A percentile compares a stretch with the other conserved stretches of the same genome.
Conservation (phyloP, 2,797 vertebrate genomes). For the Psittacula derbiana region DNA sequence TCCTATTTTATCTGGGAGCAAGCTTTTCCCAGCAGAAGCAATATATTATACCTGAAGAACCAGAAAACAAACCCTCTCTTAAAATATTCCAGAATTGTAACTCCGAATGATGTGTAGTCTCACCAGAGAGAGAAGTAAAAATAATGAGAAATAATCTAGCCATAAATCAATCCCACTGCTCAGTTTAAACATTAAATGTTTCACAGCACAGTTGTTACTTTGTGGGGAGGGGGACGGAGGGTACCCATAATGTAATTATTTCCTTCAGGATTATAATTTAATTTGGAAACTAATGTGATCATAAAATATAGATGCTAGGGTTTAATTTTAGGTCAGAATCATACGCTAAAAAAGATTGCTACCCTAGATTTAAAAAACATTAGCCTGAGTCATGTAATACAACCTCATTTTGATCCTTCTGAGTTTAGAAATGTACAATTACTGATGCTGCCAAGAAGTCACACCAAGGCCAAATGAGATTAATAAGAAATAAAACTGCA, state of each 20-base stretch:
- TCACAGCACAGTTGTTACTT: background rate
- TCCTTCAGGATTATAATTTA: constrained; percentile 6
- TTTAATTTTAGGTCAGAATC: constrained; percentile 20
- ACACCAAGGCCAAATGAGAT: constrained; percentile 20
- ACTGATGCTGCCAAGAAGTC: constrained; percentile 15
- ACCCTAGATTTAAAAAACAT: background rate
- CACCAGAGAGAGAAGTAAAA: background rate
- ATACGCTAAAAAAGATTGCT: background rate
- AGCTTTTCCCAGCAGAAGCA: background rate
- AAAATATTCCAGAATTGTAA: background rate
- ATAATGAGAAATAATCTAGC: background rate
- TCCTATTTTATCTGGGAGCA: background rate
- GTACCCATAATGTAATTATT: background rate
- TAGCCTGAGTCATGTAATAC: background rate
- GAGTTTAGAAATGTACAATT: constrained; percentile 21
- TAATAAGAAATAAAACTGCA: constrained; percentile 26
- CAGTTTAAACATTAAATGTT: background rate
- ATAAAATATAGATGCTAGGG: constrained; percentile 3
- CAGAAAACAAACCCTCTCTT: background rate
- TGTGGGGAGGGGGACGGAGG: background rate
- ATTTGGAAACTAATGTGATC: background rate
- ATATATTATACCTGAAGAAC: background rate
- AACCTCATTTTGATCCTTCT: constrained; percentile 26
- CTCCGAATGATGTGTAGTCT: background rate
- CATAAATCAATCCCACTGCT: background rate